Percentiles rank a stretch among this genome's conserved stretches.
These are phyloP conservation scores for Cavia porcellus DNA, from an alignment of 2,113 vertebrate genomes.

Conservation along the genomic window DNA sequence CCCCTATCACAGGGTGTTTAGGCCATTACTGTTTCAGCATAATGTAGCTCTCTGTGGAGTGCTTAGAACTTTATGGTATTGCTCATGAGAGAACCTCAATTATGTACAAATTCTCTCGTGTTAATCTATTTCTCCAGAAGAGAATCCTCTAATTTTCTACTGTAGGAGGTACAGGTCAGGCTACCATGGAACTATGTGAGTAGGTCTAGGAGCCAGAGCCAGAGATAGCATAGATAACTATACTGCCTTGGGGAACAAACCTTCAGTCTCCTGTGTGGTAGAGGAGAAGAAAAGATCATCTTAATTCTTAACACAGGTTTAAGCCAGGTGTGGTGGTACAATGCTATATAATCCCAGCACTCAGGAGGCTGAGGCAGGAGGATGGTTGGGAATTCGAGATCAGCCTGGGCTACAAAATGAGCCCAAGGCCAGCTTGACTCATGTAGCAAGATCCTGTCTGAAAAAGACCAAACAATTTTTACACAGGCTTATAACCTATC, in stretches of 20 bases:
- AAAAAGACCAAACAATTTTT: neutral
- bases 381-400: too few relatives aligned
- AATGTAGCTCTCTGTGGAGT: neutral
- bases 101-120: neutral
- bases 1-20: neutral
- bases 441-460: too few relatives aligned
- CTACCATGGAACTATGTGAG: neutral
- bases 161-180: neutral
- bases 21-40: neutral
- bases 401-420: too few relatives aligned
- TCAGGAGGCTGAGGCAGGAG: too few relatives aligned
- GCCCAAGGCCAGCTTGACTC: too few relatives aligned
- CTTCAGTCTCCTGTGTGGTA: neutral
- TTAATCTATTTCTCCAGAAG: constrained; percentile 36
- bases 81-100: neutral
- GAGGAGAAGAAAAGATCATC: neutral
- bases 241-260: neutral
- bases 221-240: neutral
- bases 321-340: too few relatives aligned
- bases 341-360: too few relatives aligned
- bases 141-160: neutral
- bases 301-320: neutral
- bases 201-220: neutral
- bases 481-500: neutral
- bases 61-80: neutral